Conservation (phyloP, 2,113 vertebrate species). For the Calonectris borealis region DNA sequence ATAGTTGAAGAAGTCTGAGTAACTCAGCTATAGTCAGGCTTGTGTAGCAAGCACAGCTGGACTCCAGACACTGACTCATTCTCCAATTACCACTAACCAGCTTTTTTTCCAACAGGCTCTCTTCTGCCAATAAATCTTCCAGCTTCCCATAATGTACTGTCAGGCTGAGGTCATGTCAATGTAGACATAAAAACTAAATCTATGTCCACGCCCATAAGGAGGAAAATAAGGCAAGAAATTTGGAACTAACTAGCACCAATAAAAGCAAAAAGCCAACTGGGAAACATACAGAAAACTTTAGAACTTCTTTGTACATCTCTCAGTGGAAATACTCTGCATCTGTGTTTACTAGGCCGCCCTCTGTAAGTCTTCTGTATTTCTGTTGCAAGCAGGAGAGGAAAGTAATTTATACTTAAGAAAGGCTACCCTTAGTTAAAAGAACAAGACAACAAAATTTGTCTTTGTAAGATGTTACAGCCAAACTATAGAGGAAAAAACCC, state of each 20-base stretch:
- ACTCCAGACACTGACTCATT: constrained; percentile 69
- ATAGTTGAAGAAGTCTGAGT: not conserved
- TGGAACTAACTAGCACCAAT: not conserved
- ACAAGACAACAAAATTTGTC: not conserved
- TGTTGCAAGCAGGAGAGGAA: not conserved
- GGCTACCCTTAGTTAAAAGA: not conserved
- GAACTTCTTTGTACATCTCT: not conserved
- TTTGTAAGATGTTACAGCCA: not conserved
- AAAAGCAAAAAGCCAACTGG: not conserved
- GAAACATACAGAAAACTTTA: not conserved
- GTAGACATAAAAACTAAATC: constrained; percentile 19
- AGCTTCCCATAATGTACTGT: constrained; percentile 12
- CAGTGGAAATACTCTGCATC: not conserved
- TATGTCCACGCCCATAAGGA: not conserved
- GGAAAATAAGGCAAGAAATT: constrained; percentile 16
- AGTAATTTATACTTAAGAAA: not conserved
- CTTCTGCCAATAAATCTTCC: constrained; percentile 3
- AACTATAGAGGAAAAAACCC: rapidly evolving
- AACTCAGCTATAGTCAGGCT: not conserved
- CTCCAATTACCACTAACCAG: constrained; percentile 20
- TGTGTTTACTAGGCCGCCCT: not conserved
- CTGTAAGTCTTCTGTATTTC: not conserved
- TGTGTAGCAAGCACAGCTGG: constrained; percentile 40
- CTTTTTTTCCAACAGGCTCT: not conserved
- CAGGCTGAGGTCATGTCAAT: constrained; percentile 20